Percentiles rank a stretch among this genome's conserved stretches.
Evolutionary conservation across 2,888 invertebrate species (phyloP).

Genomic region (Rhagonycha fulva): DNA sequence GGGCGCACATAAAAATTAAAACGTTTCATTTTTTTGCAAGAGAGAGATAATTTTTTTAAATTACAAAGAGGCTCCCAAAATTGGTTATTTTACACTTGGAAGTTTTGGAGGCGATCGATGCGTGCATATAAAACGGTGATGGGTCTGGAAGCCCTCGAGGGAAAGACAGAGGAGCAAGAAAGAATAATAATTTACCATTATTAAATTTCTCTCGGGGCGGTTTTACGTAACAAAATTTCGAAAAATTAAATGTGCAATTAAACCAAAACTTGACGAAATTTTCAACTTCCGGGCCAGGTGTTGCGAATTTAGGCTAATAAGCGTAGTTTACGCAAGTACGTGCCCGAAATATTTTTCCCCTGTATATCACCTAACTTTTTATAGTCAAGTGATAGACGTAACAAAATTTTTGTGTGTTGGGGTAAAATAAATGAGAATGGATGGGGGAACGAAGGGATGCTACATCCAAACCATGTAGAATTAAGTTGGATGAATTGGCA

Average conservation of each 20-base stretch:
- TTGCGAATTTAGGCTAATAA: not conserved
- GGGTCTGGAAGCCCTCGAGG: not conserved
- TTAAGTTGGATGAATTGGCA: slow-evolving; percentile 1
- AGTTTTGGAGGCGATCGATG: slow-evolving; percentile 21
- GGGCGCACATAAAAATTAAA: not conserved
- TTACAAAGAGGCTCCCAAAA: slow-evolving; percentile 10
- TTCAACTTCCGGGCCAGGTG: not conserved
- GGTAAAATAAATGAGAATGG: not conserved
- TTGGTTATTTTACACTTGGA: slow-evolving; percentile 9
- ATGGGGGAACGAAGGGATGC: not conserved
- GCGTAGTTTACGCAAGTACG: not conserved
- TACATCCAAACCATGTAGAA: not conserved
- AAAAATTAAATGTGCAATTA: not conserved
- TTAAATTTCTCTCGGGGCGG: slow-evolving; percentile 15
- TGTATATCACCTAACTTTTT: not conserved
- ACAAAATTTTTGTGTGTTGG: not conserved
- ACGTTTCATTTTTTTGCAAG: not conserved
- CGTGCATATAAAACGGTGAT: slow-evolving; percentile 10
- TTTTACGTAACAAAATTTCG: slow-evolving; percentile 1
- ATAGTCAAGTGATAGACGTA: not conserved
- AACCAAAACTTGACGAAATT: not conserved
- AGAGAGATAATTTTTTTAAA: not conserved
- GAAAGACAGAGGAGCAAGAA: slow-evolving; percentile 11
- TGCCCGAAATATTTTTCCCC: not conserved
- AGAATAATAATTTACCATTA: slow-evolving; percentile 20